Evolutionary conservation across 2,888 invertebrate genomes (phyloP).

Genomic region (Masnerella sp.): DNA sequence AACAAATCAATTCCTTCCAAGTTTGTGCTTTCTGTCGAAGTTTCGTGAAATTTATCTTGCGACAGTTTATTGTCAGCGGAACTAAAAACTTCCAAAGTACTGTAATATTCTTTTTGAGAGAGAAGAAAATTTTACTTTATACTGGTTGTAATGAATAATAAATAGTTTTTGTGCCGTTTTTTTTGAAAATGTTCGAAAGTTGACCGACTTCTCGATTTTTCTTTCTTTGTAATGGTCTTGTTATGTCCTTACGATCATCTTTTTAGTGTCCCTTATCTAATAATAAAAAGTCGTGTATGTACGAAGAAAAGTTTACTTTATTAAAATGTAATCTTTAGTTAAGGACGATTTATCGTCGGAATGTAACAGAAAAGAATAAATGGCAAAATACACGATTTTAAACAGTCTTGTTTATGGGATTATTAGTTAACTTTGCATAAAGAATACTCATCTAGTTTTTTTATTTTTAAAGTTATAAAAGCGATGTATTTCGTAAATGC

Average conservation of each 20-base stretch:
- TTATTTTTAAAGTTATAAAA: no score
- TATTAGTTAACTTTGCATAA: no score
- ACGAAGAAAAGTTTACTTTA: no score
- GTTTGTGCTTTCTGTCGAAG: conserved; percentile 15
- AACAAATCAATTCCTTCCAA: conserved; percentile 19
- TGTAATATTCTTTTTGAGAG: conserved; percentile 26
- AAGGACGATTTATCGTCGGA: no score
- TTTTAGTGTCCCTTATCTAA: no score
- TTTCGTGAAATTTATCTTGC: conserved; percentile 18
- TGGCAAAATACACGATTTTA: no score
- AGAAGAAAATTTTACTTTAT: conserved; percentile 14
- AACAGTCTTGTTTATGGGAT: no score
- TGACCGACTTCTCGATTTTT: conserved; percentile 1
- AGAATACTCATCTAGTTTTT: no score
- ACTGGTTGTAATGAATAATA: conserved; percentile 23
- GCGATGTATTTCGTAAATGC: no score
- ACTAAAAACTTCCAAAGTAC: conserved; percentile 29
- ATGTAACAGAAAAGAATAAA: no score
- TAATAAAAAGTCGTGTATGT: no score
- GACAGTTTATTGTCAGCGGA: conserved; percentile 27
- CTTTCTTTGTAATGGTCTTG: conserved; percentile 3
- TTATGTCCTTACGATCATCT: background rate
- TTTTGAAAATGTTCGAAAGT: background rate
- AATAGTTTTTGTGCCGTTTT: conserved; percentile 4
- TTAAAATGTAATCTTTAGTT: no score